These are phyloP conservation scores for Standfussiana lucernea DNA, from an alignment of 2,888 invertebrate genomes.

Conservation along the genomic window DNA sequence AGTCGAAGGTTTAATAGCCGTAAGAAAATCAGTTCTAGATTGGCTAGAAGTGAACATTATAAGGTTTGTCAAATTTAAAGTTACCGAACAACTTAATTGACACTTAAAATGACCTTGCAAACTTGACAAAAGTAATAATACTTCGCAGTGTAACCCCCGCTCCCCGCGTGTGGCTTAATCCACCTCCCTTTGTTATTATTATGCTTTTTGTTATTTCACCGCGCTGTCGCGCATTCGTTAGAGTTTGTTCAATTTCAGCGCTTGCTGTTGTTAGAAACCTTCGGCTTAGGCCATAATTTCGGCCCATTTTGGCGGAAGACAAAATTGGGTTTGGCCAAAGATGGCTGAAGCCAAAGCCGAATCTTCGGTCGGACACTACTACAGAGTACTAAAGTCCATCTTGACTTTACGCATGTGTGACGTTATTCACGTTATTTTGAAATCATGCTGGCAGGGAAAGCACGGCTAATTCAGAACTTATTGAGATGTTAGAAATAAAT, in stretches of 20 bases:
- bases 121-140: neutral
- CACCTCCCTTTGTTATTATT: too few species aligned
- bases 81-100: too few species aligned
- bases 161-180: too few species aligned
- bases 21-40: too few species aligned
- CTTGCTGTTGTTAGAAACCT: neutral
- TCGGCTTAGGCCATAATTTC: neutral
- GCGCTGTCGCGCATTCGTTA: neutral
- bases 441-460: neutral
- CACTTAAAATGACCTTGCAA: neutral
- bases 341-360: neutral
- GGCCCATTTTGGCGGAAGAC: neutral
- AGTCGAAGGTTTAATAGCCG: too few species aligned
- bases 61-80: too few species aligned
- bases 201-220: too few species aligned
- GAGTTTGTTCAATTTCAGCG: neutral
- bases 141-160: neutral
- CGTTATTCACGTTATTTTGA: conserved; percentile 5
- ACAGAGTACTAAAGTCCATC: too few species aligned
- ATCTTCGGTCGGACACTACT: neutral
- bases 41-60: too few species aligned
- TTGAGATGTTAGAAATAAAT: neutral
- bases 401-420: too few species aligned
- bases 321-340: neutral
- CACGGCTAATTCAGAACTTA: neutral